Evolutionary conservation across 2,888 invertebrate species (phyloP).

Genomic region (Pyrrhia umbra): DNA sequence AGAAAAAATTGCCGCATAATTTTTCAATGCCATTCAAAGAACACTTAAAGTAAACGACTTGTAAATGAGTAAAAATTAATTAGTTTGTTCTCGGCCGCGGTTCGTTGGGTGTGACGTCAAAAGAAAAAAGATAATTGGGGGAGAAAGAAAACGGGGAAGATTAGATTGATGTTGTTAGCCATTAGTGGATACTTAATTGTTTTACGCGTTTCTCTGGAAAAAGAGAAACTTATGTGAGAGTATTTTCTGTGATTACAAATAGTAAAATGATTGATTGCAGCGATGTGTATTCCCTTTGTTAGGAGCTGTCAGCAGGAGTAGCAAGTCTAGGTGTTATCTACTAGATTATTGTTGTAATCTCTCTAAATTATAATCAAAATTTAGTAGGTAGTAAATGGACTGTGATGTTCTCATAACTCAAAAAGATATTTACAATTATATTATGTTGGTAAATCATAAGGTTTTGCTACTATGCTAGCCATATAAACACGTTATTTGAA

Average conservation of each 20-base stretch:
- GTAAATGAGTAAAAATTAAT: conserved; percentile 85
- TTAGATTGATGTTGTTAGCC: conserved; percentile 73
- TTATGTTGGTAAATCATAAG: no score
- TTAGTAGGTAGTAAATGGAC: background rate
- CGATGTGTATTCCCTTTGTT: conserved; percentile 29
- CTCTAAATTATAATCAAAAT: background rate
- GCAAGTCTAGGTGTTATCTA: background rate
- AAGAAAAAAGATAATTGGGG: conserved; percentile 77
- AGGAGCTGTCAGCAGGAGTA: conserved; percentile 3
- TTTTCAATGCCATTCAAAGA: conserved; percentile 63
- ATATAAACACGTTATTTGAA: no score
- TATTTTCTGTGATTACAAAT: conserved; percentile 37
- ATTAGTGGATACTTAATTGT: conserved; percentile 68
- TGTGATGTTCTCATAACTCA: background rate
- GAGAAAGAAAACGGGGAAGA: conserved; percentile 66
- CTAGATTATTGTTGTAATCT: conserved; percentile 16
- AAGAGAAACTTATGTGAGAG: conserved; percentile 40
- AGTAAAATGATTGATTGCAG: conserved; percentile 38
- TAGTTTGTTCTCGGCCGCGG: conserved; percentile 72
- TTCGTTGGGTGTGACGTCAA: conserved; percentile 70
- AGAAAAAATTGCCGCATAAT: conserved; percentile 61
- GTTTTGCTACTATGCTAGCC: background rate
- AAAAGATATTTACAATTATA: no score
- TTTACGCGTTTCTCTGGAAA: conserved; percentile 57
- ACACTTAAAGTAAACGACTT: conserved; percentile 73